Percentiles rank a stretch among this genome's conserved stretches.
These are phyloP conservation scores for Mus spicilegus DNA, from an alignment of 2,113 vertebrate genomes.

Conservation along the genomic window DNA sequence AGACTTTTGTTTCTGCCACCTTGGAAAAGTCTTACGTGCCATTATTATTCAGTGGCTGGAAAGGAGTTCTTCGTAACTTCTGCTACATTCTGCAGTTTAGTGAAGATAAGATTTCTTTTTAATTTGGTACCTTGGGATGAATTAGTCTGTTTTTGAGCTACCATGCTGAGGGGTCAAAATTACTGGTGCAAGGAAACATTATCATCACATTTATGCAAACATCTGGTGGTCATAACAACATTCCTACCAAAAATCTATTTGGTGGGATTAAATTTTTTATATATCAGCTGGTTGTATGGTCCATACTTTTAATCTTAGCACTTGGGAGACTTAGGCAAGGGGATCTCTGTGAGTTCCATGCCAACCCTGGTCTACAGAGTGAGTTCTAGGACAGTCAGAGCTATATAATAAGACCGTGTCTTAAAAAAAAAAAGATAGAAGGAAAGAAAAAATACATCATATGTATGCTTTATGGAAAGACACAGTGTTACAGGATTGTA, in stretches of 20 bases:
- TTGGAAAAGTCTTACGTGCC: conserved; percentile 62
- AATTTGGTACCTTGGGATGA: conserved; percentile 48
- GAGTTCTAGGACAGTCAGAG: background rate
- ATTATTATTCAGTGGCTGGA: conserved; percentile 70
- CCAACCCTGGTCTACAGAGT: background rate
- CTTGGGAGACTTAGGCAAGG: background rate
- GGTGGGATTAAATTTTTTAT: conserved; percentile 1
- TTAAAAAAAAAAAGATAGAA: background rate
- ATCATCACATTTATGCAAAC: background rate
- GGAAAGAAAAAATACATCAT: background rate
- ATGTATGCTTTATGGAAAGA: background rate
- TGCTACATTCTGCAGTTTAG: conserved; percentile 21
- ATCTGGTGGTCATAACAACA: background rate
- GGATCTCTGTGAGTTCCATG: background rate
- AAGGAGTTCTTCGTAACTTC: conserved; percentile 65
- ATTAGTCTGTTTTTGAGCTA: conserved; percentile 28
- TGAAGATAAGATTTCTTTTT: conserved; percentile 52
- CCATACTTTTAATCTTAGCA: background rate
- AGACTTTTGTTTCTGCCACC: conserved; percentile 77
- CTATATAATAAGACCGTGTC: background rate
- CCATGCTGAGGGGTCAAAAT: background rate
- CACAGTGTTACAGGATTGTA: background rate
- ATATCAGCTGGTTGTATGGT: background rate
- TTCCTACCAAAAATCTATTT: background rate
- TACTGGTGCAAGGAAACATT: background rate